Evolutionary conservation across 2,888 invertebrate species (phyloP).

Genomic region (Hirtodrosophila duncani): DNA sequence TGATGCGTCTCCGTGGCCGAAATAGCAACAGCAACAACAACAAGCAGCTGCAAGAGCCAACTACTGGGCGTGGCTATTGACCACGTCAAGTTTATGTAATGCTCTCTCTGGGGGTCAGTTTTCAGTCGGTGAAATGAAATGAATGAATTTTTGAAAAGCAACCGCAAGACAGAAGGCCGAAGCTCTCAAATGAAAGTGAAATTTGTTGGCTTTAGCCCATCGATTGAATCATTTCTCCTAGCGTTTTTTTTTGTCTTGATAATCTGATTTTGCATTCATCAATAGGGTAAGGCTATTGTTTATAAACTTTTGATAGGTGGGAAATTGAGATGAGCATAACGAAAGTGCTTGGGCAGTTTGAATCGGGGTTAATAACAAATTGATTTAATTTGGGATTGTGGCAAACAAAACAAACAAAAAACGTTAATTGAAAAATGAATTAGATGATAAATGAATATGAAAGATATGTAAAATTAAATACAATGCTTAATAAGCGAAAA

Average conservation of each 20-base stretch:
- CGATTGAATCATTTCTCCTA: conserved; percentile 37
- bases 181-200: conserved; percentile 53
- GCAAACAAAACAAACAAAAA: neutral
- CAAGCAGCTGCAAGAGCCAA: conserved; percentile 6
- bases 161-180: conserved; percentile 24
- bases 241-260: conserved; percentile 26
- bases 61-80: conserved; percentile 55
- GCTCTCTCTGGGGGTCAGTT: conserved; percentile 47
- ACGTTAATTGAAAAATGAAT: neutral
- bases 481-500: no score
- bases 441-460: no score
- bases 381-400: conserved; percentile 14
- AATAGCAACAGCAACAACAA: conserved; percentile 19
- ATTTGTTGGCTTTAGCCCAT: conserved; percentile 35
- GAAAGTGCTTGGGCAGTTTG: conserved; percentile 5
- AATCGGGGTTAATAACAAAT: conserved; percentile 23
- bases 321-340: conserved; percentile 15
- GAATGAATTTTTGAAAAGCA: conserved; percentile 43
- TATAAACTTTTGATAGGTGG: conserved; percentile 8
- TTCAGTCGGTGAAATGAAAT: conserved; percentile 40
- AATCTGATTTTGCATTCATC: conserved; percentile 24
- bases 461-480: no score
- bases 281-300: no score
- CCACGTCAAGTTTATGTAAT: conserved; percentile 44
- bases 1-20: conserved; percentile 28